Conservation (phyloP, 1,140 invertebrate genomes). For the Elymnias hypermnestra region DNA sequence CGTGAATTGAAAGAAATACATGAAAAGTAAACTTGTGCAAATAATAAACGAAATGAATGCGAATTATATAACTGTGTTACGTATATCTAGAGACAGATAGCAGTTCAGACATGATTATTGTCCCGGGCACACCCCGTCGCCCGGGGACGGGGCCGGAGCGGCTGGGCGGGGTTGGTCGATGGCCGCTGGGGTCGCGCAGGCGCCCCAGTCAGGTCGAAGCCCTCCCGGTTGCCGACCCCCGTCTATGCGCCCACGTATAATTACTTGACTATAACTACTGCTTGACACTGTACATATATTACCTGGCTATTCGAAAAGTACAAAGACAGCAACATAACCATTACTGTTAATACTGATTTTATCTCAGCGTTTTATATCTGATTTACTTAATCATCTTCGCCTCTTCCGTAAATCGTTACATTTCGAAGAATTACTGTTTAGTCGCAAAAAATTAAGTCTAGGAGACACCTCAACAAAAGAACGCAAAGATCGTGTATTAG, state of each 20-base stretch:
- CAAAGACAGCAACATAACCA: not conserved
- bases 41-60: not conserved
- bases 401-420: too few relatives aligned
- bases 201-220: constrained; percentile 52
- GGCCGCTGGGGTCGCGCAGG: constrained; percentile 53
- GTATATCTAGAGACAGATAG: constrained; percentile 2
- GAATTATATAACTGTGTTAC: not conserved
- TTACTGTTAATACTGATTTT: not conserved
- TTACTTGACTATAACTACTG: constrained; percentile 5
- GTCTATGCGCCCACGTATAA: constrained; percentile 22
- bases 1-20: too few relatives aligned
- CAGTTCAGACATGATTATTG: constrained; percentile 14
- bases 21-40: too few relatives aligned
- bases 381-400: too few relatives aligned
- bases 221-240: constrained; percentile 58
- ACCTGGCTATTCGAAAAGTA: not conserved
- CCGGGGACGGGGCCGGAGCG: constrained; percentile 13
- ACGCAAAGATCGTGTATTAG: too few relatives aligned
- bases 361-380: too few relatives aligned
- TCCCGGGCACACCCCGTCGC: constrained; percentile 33
- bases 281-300: constrained; percentile 13
- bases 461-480: too few relatives aligned
- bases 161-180: constrained; percentile 47
- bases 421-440: too few relatives aligned
- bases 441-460: too few relatives aligned